Evolutionary conservation across 2,888 invertebrate species (phyloP).

Genomic region (Coelopa pilipes): DNA sequence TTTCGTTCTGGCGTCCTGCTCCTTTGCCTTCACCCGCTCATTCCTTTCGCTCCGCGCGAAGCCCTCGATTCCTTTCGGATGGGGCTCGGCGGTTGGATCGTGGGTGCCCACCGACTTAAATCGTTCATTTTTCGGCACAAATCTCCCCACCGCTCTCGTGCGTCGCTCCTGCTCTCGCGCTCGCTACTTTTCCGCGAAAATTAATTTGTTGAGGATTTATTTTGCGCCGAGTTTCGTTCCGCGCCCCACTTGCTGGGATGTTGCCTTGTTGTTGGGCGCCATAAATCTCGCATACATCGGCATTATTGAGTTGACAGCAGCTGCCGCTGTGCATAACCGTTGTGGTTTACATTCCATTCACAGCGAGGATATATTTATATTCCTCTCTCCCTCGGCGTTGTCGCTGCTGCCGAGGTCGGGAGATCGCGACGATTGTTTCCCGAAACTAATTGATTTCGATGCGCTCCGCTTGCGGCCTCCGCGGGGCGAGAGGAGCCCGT

Average conservation of each 20-base stretch:
- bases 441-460: conserved; percentile 27
- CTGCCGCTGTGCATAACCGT: not conserved
- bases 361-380: not conserved
- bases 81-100: too few relatives aligned
- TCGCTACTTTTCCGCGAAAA: not conserved
- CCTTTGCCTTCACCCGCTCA: too few relatives aligned
- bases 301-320: conserved; percentile 23
- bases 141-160: not conserved
- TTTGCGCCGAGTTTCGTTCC: not conserved
- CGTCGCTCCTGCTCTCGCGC: not conserved
- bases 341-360: not conserved
- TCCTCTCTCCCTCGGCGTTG: not conserved
- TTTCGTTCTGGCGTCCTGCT: too few relatives aligned
- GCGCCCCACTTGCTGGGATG: not conserved
- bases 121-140: too few relatives aligned
- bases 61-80: too few relatives aligned
- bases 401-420: not conserved
- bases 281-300: conserved; percentile 7
- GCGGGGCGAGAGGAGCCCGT: too few relatives aligned
- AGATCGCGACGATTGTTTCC: conserved; percentile 13
- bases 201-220: not conserved
- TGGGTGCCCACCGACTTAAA: too few relatives aligned
- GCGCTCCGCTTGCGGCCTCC: not conserved
- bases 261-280: not conserved
- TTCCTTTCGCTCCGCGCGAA: too few relatives aligned